Evolutionary conservation across 2,113 vertebrate genomes (phyloP).

Genomic region (Mus pahari): DNA sequence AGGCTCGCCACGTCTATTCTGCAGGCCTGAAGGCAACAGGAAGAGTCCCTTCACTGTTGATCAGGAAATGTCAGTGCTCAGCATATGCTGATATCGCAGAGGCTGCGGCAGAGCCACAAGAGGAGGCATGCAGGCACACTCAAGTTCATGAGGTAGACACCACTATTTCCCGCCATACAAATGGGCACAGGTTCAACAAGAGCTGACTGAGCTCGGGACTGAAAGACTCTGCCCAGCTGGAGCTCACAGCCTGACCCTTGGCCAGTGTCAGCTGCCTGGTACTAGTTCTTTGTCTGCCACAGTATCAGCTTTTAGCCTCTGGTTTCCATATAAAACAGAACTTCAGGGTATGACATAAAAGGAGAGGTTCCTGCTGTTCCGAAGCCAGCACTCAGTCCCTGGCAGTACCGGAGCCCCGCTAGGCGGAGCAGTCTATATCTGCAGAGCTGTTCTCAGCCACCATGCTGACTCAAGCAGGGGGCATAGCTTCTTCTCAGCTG

Average conservation of each 20-base stretch:
- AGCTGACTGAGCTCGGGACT: neutral
- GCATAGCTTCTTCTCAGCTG: too few relatives aligned
- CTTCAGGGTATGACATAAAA: neutral
- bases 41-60: neutral
- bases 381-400: fast-evolving
- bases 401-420: neutral
- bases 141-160: too few relatives aligned
- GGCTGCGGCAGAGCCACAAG: neutral
- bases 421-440: neutral
- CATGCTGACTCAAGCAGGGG: neutral
- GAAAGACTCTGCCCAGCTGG: neutral
- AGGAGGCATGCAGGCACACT: fast-evolving
- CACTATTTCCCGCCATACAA: fast-evolving
- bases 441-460: neutral
- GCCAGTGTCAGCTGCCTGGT: neutral
- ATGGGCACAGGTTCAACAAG: too few relatives aligned
- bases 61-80: neutral
- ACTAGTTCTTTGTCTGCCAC: neutral
- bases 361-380: neutral
- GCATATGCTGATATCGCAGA: neutral
- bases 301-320: neutral
- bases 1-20: neutral
- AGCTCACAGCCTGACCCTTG: neutral
- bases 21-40: fast-evolving
- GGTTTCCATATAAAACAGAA: fast-evolving